Base-by-base conservation (phyloP, 1,140 invertebrate genomes). In the Sinonovacula constricta region DNA sequence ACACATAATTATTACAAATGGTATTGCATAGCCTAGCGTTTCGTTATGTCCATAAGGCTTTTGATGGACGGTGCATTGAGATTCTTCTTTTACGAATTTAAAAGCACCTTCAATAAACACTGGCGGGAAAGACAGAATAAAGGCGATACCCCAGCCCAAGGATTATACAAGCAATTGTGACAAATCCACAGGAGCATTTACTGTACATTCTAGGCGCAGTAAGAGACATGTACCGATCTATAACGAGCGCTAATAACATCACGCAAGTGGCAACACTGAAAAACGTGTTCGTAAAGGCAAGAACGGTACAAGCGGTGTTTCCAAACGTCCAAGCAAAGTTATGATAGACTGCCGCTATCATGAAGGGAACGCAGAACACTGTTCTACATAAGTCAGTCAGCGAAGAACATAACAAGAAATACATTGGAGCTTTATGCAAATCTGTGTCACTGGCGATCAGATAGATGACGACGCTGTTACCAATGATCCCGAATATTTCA, bases 281-380 rank as follows among this genome's bases (percentile, higher is more conserved):
- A 72, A 90, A 88, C 1, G 87, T 83, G 60, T 86, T 88, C 12
- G 87, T 83, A 74, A 89, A 90, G 26, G 87, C 88, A 12, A 89
- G 68, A 3, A 88, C 79, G 14, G 82, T 86, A 62, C 88, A 90
- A 0, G 84, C 84, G 0, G 83, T 71, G 0, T 83, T 72, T 7
- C 86, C 85, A 60, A 88, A 83, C 54, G 70, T 82, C 88, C 88
- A 89, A 12, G 76, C 63, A 39, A 87, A 86, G 5, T 82, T 82
- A 53, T 86, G 81, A 10, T 87, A 72, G 3, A 88, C 82, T 2
- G 87, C 86, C 22, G 84, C 82, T 33, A 89, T 79, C 4, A 88
- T 82, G 45, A 90, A 85, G 0, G 88, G 87, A 18, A 89, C 39
- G 81, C 88, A 90, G 60, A 90, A 86, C 0, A 87, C 60, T 12